Percentiles rank a stretch among this genome's conserved stretches.
These are phyloP conservation scores for Rhinopomastus cyanomelas DNA, from an alignment of 2,113 vertebrate genomes.

Conservation along the genomic window DNA sequence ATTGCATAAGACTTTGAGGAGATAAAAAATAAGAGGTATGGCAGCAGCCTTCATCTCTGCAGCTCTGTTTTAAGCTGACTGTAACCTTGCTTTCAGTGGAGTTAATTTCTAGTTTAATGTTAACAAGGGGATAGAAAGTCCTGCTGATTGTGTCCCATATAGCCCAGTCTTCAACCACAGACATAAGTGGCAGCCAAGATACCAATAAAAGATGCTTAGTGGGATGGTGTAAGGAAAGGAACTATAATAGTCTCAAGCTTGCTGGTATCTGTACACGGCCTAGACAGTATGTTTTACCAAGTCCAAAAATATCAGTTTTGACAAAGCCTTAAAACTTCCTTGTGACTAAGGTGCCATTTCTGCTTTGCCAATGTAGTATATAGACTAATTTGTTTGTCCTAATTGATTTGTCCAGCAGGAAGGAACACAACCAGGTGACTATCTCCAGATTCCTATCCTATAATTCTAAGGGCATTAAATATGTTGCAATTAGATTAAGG, in stretches of 20 bases:
- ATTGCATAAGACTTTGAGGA: background rate
- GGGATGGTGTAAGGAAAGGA: constrained; percentile 30
- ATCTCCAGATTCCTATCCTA: background rate
- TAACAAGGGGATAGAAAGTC: constrained; percentile 18
- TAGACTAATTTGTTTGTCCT: background rate
- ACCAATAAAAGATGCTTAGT: constrained; percentile 32
- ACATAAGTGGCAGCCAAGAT: constrained; percentile 20
- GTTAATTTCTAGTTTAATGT: background rate
- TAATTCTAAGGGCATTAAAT: background rate
- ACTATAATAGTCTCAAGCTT: constrained; percentile 11
- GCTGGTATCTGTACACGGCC: background rate
- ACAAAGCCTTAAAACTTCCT: background rate
- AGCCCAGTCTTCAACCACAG: constrained; percentile 19
- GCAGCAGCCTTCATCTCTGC: background rate
- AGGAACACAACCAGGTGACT: background rate
- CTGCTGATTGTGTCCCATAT: background rate
- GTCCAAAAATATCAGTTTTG: background rate
- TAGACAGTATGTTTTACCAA: background rate
- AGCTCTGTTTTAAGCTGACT: background rate
- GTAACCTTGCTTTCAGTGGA: background rate
- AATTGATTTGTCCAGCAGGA: background rate
- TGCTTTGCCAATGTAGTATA: background rate
- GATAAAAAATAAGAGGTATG: background rate
- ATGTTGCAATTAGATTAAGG: background rate
- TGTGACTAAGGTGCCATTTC: background rate